Base-by-base conservation (phyloP, 2,797 vertebrate species). In the Holocentrus rufus region DNA sequence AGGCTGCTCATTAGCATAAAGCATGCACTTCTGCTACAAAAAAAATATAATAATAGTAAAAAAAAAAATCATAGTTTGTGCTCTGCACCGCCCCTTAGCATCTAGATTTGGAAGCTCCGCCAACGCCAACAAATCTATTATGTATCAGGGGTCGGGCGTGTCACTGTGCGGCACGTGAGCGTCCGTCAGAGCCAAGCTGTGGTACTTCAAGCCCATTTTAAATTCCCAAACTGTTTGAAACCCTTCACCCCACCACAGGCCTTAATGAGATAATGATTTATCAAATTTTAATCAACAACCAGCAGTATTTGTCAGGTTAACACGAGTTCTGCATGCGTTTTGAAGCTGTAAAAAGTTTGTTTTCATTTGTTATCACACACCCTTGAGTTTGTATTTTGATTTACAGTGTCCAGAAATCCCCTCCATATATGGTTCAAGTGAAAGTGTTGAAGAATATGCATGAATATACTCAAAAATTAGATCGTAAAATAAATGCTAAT, bases 121-220 rank as follows among this genome's bases (percentile, higher is more conserved):
- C 81, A 86, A 87, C 88, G 89, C 80, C 63, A 65, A 39, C 67
- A 49, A 76, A 89, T 92, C 57, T 81, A 87, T 89, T 80, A 88
- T 85, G 65, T 60, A 89, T 89, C 83, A 89, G 59, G 84, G 83
- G 72, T 80, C 46, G 55, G 55, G 65, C 6, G 15, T 85, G 83
- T 79, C 77, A 56, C 71, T 39, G 80, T 61, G 36, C 39, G 31
- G 76, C 82, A 72, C 63, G 73, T 76, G 82, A 78, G 77, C 74
- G 47, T 54, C 55, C 77, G 53, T 27, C 15, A 54, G 69, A 73
- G 78, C 54, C 47, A 9, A 39, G 61, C 71, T 39, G 70, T 60
- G 76, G 22, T 22, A 66, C 61, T 79, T 78, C 71, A 70, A 83
- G 77, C 56, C 70, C 49, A 27, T 65, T 69, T 70, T 22, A 57